Evolutionary conservation across 2,888 invertebrate species (phyloP), one percentile per base, ranked within the genome.

Genomic region (Nephrocerus scutellatus): DNA sequence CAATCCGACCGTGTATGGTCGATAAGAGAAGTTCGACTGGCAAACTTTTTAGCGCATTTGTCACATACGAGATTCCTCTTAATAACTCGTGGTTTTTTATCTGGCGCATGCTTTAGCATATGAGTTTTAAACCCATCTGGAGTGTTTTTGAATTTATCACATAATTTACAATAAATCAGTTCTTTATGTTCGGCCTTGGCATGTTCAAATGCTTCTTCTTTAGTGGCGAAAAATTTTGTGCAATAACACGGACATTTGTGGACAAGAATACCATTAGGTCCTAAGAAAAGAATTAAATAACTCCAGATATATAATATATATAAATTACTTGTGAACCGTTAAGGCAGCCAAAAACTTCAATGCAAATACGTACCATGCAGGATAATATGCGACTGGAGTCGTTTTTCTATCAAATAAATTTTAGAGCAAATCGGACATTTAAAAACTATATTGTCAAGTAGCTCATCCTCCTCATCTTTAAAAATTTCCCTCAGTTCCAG

Each of bases 1-100:
- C 74, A 74, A 37, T 72, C 67, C 10, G 65, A 68, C 13, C 66
- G 59, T 24, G 70, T 68, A 33, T 74, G 74, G 43, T 62, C 63
- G 6, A 57, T 57, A 3, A 74, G 51, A 1, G 66, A 59, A 0
- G 67, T 63, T 47, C 70, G 70, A 3, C 62, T 64, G 7, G 56
- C 52, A 32, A 64, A 68, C 22, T 61, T 66, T 39, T 65, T 66
- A 6, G 63, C 68, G 30, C 67, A 67, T 35, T 67, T 69, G 34
- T 60, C 59, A 43, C 66, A 68, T 15, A 65, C 60, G 13, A 62
- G 53, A 46, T 59, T 62, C 3, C 59, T 66, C 46, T 50, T 61
- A 48, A 51, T 59, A 54, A 49, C 60, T 41, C 51, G 53, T 12
- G 56, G 46, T 35, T 48, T 49, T 37, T 51, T 52, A 26, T 53